These are phyloP conservation scores for Helicoverpa assulta DNA, from an alignment of 2,888 invertebrate species.

Conservation along the genomic window DNA sequence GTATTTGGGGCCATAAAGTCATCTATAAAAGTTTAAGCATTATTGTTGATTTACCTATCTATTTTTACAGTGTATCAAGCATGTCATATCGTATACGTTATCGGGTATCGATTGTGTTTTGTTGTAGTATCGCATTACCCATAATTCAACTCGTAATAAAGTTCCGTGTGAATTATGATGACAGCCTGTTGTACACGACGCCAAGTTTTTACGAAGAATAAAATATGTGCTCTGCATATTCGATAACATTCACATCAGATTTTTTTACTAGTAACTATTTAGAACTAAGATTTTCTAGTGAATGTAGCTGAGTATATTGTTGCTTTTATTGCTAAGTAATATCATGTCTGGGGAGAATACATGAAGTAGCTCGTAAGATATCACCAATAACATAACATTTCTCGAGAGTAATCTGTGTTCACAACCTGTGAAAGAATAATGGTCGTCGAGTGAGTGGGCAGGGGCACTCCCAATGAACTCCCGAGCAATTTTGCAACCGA, in stretches of 20 bases:
- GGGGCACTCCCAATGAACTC: slow-evolving; percentile 65
- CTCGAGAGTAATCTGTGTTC: slow-evolving; percentile 71
- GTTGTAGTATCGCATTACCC: slow-evolving; percentile 23
- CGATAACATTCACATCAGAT: neutral
- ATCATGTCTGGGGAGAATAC: slow-evolving; percentile 10
- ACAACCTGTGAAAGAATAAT: slow-evolving; percentile 79
- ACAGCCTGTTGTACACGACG: slow-evolving; percentile 45
- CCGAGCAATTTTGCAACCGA: slow-evolving; percentile 75
- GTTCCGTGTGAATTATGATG: slow-evolving; percentile 60
- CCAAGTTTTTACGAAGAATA: slow-evolving; percentile 45
- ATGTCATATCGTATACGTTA: slow-evolving; percentile 37
- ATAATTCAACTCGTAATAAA: slow-evolving; percentile 55
- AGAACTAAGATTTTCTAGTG: slow-evolving; percentile 7
- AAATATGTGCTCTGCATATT: slow-evolving; percentile 32
- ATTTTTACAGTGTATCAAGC: slow-evolving; percentile 37
- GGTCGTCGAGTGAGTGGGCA: slow-evolving; percentile 69
- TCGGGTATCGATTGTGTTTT: slow-evolving; percentile 34
- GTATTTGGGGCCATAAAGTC: slow-evolving; percentile 27
- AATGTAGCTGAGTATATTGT: neutral
- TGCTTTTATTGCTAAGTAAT: slow-evolving; percentile 11
- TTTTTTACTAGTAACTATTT: slow-evolving; percentile 14
- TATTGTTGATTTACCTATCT: slow-evolving; percentile 10
- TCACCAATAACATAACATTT: slow-evolving; percentile 57
- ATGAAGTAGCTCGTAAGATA: slow-evolving; percentile 39
- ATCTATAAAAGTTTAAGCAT: slow-evolving; percentile 20